These are phyloP conservation scores for Limenitis camilla DNA, from an alignment of 2,888 invertebrate genomes.

Conservation along the genomic window DNA sequence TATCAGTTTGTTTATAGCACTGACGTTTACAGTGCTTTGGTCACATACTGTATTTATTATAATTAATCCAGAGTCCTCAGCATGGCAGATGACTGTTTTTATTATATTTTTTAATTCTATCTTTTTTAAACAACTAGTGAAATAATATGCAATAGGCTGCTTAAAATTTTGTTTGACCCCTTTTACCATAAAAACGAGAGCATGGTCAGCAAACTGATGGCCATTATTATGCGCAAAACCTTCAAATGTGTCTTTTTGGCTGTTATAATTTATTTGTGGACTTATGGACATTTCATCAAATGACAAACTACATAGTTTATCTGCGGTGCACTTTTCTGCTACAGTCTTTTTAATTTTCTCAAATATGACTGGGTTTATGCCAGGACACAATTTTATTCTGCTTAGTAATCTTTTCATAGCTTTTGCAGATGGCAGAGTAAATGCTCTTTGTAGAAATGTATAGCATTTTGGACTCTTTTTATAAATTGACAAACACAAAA, in stretches of 20 bases:
- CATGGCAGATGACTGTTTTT: no score
- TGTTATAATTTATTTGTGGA: slow-evolving; percentile 15
- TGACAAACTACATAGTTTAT: slow-evolving; percentile 18
- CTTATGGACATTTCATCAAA: slow-evolving; percentile 27
- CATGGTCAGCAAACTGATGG: slow-evolving; percentile 23
- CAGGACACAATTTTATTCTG: slow-evolving; percentile 19
- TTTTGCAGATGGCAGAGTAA: slow-evolving; percentile 23
- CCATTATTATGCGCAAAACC: slow-evolving; percentile 18
- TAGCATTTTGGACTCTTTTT: no score
- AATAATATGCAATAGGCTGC: no score
- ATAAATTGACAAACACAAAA: slow-evolving; percentile 8
- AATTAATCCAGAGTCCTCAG: no score
- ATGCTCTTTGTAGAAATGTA: slow-evolving; percentile 20
- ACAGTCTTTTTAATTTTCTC: slow-evolving; percentile 21
- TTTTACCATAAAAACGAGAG: slow-evolving; percentile 28
- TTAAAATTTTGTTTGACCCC: no score
- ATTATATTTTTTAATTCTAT: no score
- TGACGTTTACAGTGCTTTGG: no score
- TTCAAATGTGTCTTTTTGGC: slow-evolving; percentile 14
- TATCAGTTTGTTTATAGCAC: no score
- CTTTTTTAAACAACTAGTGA: no score
- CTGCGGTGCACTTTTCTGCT: slow-evolving; percentile 1
- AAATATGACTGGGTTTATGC: slow-evolving; percentile 22
- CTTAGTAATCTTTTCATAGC: slow-evolving; percentile 18
- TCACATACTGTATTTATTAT: no score